Evolutionary conservation across 1,140 invertebrate species (phyloP).

Genomic region (Hetaerina americana): DNA sequence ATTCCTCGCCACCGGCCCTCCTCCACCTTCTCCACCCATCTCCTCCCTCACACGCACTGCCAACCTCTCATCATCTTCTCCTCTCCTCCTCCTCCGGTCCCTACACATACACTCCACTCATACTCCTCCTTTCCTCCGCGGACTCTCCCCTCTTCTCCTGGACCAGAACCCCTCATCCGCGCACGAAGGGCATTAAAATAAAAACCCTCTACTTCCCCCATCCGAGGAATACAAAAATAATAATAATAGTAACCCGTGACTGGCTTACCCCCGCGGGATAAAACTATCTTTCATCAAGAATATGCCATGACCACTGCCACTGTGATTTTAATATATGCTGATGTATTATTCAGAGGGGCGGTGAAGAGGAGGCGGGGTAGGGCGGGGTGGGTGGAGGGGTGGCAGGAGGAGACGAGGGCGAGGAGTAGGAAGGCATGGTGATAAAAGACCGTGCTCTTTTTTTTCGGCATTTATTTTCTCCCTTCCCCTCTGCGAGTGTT

Average conservation of each 20-base stretch:
- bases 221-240: too few relatives aligned
- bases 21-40: neutral
- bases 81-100: neutral
- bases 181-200: neutral
- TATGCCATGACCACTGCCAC: neutral
- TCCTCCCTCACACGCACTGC: neutral
- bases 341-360: neutral
- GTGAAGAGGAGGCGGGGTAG: neutral
- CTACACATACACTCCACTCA: too few relatives aligned
- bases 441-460: too few relatives aligned
- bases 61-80: neutral
- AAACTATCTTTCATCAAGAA: neutral
- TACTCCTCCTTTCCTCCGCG: too few relatives aligned
- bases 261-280: neutral
- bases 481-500: too few relatives aligned
- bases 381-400: neutral
- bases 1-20: too few relatives aligned
- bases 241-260: too few relatives aligned
- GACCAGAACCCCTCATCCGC: neutral
- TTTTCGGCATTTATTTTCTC: neutral
- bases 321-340: neutral
- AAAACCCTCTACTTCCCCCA: neutral
- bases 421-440: too few relatives aligned
- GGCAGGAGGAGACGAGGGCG: neutral
- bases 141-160: too few relatives aligned